Base-by-base conservation (phyloP, 2,888 invertebrate genomes). In the Erannis defoliaria region DNA sequence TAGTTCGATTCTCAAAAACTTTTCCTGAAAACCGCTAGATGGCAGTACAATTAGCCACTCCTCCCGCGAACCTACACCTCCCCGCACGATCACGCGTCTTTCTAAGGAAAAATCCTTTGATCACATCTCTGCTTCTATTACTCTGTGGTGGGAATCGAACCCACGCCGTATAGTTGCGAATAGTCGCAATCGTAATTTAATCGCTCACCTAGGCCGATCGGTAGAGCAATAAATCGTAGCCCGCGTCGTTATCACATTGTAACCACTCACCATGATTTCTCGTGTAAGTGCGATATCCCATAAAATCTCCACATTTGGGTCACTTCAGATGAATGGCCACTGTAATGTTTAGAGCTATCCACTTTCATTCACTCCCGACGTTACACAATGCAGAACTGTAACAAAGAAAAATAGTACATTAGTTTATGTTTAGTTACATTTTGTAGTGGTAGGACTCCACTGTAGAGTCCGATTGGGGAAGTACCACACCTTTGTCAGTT, bases 241-340 rank as follows among this genome's bases (percentile, higher is more conserved):
- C 10, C 55, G 14, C 46, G 42, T 60, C 29, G 64, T 71, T 68
- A 63, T 63, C 70, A 65, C 64, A 50, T 63, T 60, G 64, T 70
- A 64, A 66, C 45, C 54, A 75, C 90, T 90, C 66, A 90, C 89
- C 90, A 90, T 90, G 81, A 77, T 86, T 79, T 73, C 73, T 66
- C 67, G 61, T 76, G 74, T 85, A 83, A 90, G 89, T 90, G 90
- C 88, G 78, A 76, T 82, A 61, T 74, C 77, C 79, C 85, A 88
- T 88, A 86, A 86, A 86, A 75, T 78, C 74, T 75, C 74, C 72
- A 74, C 85, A 88, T 88, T 81, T 81, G 82, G 84, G 82, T 84
- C 86, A 72, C 70, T 67, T 73, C 67, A 62, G 48, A 64, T 64
- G 56, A 58, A 70, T 48, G 29, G 37, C 62, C 56, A 62, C 66